Evolutionary conservation across 2,888 invertebrate species (phyloP), one percentile per base, ranked within the genome.

Genomic region (Drosophila affinis): DNA sequence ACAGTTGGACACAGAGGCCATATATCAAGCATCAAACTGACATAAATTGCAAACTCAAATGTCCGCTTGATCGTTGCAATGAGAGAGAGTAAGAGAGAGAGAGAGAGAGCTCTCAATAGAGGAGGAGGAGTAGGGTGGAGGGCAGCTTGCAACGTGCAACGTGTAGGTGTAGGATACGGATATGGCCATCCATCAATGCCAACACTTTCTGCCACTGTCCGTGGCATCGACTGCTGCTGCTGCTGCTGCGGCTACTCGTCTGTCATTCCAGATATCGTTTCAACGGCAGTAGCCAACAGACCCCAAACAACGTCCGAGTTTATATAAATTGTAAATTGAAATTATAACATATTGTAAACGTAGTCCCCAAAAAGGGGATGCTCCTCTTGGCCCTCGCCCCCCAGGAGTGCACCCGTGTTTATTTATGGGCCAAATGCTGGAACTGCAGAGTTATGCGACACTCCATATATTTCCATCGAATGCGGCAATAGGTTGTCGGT

Each of bases 1-100:
- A 5, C 14, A 9, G 34, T 2, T 14, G n/a, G 14, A 9, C 27
- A 14, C 9, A 32, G 44, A 44, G 65, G 79, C 73, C 75, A 84
- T 84, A 87, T 79, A 87, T 84, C 83, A 84, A 72, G 57, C 54
- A 68, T 67, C 64, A 69, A 73, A 62, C 74, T 81, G 87, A 83
- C 87, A 87, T 84, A 83, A 83, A 86, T 86, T 83, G 79, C 81
- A 75, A 72, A 78, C 78, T 76, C 76, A 74, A 79, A 80, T 70
- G 77, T 75, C 65, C 72, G 71, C 51, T 62, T 62, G 78, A 72
- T 67, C 69, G 69, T 14, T 6, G 39, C 14, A 39, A 27, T 3
- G 34, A 9, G 32, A 4, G 12, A 12, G 12, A 24, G 24, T 24
- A 2, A 39, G 34, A 6, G 34, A 9, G 32, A 12, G 34, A 9